These are phyloP conservation scores for Griposia aprilina DNA, from an alignment of 2,888 invertebrate species.

Conservation along the genomic window DNA sequence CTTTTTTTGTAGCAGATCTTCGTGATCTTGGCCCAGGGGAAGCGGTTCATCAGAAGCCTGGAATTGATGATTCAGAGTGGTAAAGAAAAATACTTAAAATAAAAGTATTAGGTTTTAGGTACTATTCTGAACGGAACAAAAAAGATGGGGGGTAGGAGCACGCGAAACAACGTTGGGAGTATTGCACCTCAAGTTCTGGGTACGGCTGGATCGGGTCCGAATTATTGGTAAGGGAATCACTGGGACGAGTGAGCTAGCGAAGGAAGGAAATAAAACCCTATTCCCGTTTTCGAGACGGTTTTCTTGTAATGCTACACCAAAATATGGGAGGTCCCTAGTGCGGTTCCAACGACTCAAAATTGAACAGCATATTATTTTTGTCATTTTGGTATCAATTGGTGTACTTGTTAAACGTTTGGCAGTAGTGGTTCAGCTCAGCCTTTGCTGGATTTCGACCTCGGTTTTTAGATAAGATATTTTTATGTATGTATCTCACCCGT, in stretches of 20 bases:
- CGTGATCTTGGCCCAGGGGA: constrained; percentile 99
- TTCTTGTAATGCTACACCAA: not conserved
- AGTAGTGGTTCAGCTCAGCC: too few relatives aligned
- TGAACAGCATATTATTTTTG: not conserved
- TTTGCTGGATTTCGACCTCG: not conserved
- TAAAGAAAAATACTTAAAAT: not conserved
- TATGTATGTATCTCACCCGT: constrained; percentile 90
- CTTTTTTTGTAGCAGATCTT: constrained; percentile 99
- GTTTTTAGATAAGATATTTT: not conserved
- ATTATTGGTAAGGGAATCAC: not conserved
- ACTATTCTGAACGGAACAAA: not conserved
- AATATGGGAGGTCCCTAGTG: not conserved
- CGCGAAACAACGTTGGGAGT: too few relatives aligned
- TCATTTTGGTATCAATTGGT: not conserved
- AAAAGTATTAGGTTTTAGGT: not conserved
- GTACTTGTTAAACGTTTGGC: not conserved
- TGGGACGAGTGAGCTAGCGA: not conserved
- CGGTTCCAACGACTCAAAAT: not conserved
- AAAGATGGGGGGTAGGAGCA: not conserved
- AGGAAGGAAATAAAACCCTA: not conserved
- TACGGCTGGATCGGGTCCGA: too few relatives aligned
- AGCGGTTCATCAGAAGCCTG: constrained; percentile 97
- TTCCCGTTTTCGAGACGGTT: not conserved
- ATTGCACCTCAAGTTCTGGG: not conserved
- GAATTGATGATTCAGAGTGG: not conserved